These are phyloP conservation scores for Theretra japonica DNA, from an alignment of 2,888 invertebrate species.

Conservation along the genomic window DNA sequence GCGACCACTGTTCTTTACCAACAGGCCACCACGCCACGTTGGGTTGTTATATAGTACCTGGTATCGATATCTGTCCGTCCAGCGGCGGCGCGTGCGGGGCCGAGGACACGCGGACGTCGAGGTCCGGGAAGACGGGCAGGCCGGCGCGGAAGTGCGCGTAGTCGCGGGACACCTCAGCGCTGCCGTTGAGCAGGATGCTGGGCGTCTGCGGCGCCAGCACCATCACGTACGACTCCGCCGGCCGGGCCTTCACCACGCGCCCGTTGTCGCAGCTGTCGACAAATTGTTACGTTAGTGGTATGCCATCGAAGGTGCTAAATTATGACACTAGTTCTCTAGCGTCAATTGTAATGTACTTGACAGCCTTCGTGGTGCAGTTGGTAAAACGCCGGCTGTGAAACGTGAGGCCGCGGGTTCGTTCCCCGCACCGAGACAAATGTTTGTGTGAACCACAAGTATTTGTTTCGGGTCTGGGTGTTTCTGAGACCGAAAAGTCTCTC, in stretches of 20 bases:
- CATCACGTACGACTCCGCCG: conserved; percentile 93
- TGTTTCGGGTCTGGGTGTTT: too few species aligned
- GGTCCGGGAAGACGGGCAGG: conserved; percentile 94
- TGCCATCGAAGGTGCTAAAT: neutral
- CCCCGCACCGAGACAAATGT: too few species aligned
- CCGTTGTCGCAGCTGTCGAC: conserved; percentile 90
- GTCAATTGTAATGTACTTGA: too few species aligned
- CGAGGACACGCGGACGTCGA: conserved; percentile 87
- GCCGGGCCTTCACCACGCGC: conserved; percentile 89
- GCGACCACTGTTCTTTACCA: too few species aligned
- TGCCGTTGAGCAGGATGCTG: conserved; percentile 92
- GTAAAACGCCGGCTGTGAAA: too few species aligned
- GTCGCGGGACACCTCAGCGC: conserved; percentile 92
- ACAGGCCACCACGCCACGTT: too few species aligned
- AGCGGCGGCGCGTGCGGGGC: conserved; percentile 49
- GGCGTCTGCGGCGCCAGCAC: conserved; percentile 94
- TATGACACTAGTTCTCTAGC: neutral
- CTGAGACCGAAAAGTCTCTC: too few species aligned
- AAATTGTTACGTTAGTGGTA: too few species aligned
- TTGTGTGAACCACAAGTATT: too few species aligned
- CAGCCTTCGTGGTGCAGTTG: too few species aligned
- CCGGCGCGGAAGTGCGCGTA: conserved; percentile 94
- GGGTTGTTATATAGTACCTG: neutral
- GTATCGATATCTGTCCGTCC: conserved; percentile 40
- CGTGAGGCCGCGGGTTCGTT: too few species aligned